phyloP scores from a whole-genome alignment of 1,140 invertebrate genomes.

The Drosophila baimaii region DNA sequence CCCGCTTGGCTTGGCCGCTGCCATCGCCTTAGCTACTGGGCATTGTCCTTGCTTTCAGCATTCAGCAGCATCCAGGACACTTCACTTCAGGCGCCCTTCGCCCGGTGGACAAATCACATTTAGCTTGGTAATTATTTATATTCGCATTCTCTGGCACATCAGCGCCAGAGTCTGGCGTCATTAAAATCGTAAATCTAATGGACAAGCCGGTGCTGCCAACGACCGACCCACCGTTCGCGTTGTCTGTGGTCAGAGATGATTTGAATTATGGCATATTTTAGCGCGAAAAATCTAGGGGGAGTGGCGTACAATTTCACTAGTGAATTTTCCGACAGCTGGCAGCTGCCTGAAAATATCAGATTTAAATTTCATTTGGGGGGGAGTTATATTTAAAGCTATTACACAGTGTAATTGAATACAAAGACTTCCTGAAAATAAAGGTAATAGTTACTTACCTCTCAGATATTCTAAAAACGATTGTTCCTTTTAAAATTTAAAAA shows the following conservation, averaged over 20 bases:
- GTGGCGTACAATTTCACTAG: slow-evolving; percentile 22
- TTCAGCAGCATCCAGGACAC: slow-evolving; percentile 28
- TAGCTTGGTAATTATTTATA: slow-evolving; percentile 79
- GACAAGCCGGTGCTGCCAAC: slow-evolving; percentile 52
- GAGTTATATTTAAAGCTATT: neutral
- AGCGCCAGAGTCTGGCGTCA: slow-evolving; percentile 46
- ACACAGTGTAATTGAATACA: neutral
- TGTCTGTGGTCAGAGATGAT: slow-evolving; percentile 41
- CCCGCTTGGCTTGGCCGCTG: too few relatives aligned
- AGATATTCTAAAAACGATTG: neutral
- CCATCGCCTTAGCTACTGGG: slow-evolving; percentile 14
- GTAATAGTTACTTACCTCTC: too few relatives aligned
- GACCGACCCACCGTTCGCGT: slow-evolving; percentile 10
- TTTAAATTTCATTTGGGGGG: neutral
- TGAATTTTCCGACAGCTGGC: slow-evolving; percentile 11
- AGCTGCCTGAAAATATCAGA: slow-evolving; percentile 8
- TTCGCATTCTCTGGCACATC: slow-evolving; percentile 46
- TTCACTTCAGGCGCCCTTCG: slow-evolving; percentile 23
- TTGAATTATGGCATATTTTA: slow-evolving; percentile 56
- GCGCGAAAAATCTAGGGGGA: slow-evolving; percentile 1
- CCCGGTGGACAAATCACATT: slow-evolving; percentile 65
- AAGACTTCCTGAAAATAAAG: neutral
- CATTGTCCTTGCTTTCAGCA: slow-evolving; percentile 49
- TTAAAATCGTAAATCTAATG: slow-evolving; percentile 80
- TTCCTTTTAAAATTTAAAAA: neutral